phyloP scores from a whole-genome alignment of 2,888 invertebrate species.

The Margaritifera margaritifera region DNA sequence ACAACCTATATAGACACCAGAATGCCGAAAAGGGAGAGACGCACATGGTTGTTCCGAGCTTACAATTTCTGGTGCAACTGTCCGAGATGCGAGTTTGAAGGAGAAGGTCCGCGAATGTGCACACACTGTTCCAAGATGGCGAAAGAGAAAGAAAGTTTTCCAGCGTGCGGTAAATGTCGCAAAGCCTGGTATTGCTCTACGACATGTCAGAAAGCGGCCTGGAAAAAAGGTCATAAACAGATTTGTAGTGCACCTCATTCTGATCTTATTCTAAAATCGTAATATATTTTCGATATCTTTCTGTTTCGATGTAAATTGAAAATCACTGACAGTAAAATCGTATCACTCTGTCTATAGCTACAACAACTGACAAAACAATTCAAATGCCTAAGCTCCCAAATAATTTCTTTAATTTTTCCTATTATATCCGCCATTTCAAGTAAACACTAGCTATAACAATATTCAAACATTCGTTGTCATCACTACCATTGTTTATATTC shows the following conservation, averaged over 20 bases:
- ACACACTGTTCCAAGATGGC: slow-evolving; percentile 47
- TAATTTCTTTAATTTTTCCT: no score
- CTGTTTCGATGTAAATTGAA: no score
- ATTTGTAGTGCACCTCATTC: slow-evolving; percentile 55
- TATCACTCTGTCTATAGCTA: no score
- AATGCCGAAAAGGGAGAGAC: slow-evolving; percentile 37
- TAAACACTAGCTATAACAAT: no score
- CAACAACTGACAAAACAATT: no score
- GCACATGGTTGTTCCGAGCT: slow-evolving; percentile 53
- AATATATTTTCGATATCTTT: no score
- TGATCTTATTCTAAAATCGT: slow-evolving; percentile 7
- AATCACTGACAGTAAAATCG: no score
- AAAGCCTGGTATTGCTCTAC: slow-evolving; percentile 59
- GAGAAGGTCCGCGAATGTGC: slow-evolving; percentile 48
- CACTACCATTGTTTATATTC: no score
- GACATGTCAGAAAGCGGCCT: slow-evolving; percentile 54
- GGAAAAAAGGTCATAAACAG: slow-evolving; percentile 61
- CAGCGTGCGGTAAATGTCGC: slow-evolving; percentile 54
- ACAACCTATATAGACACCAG: slow-evolving; percentile 53
- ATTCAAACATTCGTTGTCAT: no score
- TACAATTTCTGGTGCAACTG: slow-evolving; percentile 64
- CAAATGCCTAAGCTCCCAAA: no score
- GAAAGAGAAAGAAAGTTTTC: slow-evolving; percentile 29
- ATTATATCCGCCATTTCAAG: no score
- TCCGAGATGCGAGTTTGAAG: slow-evolving; percentile 52